These are phyloP conservation scores for Homarus gammarus DNA, from an alignment of 2,888 invertebrate species.

Conservation along the genomic window DNA sequence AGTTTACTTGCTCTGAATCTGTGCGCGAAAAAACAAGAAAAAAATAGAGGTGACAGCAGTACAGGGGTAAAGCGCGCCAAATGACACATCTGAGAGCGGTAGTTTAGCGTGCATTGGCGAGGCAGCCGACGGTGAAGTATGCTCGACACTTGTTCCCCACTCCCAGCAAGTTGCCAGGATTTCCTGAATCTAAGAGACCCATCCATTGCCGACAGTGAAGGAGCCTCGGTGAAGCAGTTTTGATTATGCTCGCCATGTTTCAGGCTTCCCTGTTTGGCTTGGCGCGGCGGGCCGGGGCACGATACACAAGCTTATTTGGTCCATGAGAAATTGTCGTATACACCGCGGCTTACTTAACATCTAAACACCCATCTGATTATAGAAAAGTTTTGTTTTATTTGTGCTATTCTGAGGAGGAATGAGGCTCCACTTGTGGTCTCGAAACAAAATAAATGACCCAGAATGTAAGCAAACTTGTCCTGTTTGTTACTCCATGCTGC, in stretches of 20 bases:
- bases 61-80: slow-evolving; percentile 1
- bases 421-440: neutral
- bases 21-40: slow-evolving; percentile 13
- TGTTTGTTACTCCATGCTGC: too few relatives aligned
- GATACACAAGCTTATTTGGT: slow-evolving; percentile 9
- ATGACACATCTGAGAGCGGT: neutral
- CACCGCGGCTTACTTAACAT: neutral
- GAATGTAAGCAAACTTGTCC: too few relatives aligned
- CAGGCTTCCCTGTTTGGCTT: slow-evolving; percentile 36
- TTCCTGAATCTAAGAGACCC: slow-evolving; percentile 41
- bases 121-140: slow-evolving; percentile 31
- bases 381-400: neutral
- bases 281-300: neutral
- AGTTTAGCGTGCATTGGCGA: slow-evolving; percentile 2
- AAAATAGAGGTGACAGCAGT: neutral
- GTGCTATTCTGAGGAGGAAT: neutral
- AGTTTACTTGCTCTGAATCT: neutral
- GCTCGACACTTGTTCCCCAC: slow-evolving; percentile 18
- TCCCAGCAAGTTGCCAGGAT: slow-evolving; percentile 24
- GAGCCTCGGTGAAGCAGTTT: slow-evolving; percentile 9
- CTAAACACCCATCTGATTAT: neutral
- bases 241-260: slow-evolving; percentile 15
- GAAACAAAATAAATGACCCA: too few relatives aligned
- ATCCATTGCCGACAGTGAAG: slow-evolving; percentile 29
- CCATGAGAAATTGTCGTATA: neutral